phyloP scores from a whole-genome alignment of 2,888 invertebrate species.

The Polylopha cassiicola region DNA sequence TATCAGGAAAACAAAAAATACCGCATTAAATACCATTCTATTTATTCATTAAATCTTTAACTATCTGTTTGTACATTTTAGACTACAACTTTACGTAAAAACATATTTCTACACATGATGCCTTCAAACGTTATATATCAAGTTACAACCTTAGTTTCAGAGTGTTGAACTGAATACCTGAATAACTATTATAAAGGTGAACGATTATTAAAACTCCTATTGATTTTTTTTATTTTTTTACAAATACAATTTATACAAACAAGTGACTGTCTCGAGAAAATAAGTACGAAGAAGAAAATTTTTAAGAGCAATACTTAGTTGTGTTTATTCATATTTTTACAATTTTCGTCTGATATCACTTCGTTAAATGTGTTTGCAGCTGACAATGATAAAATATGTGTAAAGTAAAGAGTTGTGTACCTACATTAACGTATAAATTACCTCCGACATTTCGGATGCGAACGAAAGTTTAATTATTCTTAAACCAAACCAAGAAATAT shows the following conservation, averaged over 20 bases:
- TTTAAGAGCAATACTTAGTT: no score
- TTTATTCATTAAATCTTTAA: constrained; percentile 65
- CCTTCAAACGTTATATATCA: constrained; percentile 63
- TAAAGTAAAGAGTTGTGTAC: no score
- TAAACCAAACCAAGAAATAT: no score
- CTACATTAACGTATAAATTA: no score
- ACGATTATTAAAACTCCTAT: constrained; percentile 33
- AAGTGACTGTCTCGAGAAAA: not conserved
- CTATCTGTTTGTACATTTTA: constrained; percentile 70
- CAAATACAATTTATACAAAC: not conserved
- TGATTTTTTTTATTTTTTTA: constrained; percentile 16
- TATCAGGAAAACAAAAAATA: constrained; percentile 29
- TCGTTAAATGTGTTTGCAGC: no score
- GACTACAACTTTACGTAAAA: constrained; percentile 71
- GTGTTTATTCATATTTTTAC: no score
- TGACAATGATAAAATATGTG: no score
- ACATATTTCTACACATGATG: constrained; percentile 68
- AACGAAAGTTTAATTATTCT: no score
- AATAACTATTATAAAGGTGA: constrained; percentile 28
- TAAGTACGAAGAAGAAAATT: not conserved
- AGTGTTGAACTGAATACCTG: constrained; percentile 52
- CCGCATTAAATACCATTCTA: constrained; percentile 45
- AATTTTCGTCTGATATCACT: no score
- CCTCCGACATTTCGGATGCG: no score
- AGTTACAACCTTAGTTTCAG: constrained; percentile 75